A percentile compares a stretch with the other conserved stretches of the same genome.
Evolutionary conservation across 2,797 vertebrate genomes (phyloP).

Genomic region (Hirundo rustica): DNA sequence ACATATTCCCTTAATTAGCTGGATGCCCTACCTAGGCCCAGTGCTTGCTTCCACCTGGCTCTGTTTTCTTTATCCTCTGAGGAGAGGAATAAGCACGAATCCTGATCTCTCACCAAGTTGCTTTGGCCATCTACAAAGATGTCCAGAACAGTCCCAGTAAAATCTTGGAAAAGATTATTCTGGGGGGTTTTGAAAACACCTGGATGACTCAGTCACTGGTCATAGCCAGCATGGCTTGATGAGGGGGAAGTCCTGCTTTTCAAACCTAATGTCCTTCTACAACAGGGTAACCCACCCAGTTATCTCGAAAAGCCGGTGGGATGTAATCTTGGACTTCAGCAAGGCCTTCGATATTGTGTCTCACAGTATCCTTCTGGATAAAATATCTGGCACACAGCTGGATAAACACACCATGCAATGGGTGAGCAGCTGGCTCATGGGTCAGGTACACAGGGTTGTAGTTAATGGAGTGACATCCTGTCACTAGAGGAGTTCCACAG

Average conservation of each 20-base stretch:
- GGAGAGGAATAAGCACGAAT: not conserved
- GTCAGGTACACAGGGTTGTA: not conserved
- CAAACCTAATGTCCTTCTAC: not conserved
- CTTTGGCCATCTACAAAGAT: not conserved
- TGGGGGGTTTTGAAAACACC: not conserved
- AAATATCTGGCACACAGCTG: not conserved
- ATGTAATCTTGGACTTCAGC: not conserved
- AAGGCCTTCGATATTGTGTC: not conserved
- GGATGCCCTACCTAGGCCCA: not conserved
- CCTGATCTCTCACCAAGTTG: not conserved
- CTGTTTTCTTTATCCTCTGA: not conserved
- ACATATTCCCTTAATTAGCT: not conserved
- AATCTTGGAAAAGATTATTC: not conserved
- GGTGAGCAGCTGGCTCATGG: not conserved
- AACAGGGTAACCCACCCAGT: not conserved
- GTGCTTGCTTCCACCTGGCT: not conserved
- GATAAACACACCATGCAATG: fast-evolving
- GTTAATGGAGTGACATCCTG: not conserved
- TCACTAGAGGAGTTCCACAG: not conserved
- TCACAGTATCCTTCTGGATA: not conserved
- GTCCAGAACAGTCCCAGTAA: not conserved
- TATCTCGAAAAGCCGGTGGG: not conserved
- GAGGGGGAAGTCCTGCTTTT: not conserved
- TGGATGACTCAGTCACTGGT: not conserved
- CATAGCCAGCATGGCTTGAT: not conserved